Conservation (phyloP, 2,113 vertebrate genomes). For the Ailurus styani region DNA sequence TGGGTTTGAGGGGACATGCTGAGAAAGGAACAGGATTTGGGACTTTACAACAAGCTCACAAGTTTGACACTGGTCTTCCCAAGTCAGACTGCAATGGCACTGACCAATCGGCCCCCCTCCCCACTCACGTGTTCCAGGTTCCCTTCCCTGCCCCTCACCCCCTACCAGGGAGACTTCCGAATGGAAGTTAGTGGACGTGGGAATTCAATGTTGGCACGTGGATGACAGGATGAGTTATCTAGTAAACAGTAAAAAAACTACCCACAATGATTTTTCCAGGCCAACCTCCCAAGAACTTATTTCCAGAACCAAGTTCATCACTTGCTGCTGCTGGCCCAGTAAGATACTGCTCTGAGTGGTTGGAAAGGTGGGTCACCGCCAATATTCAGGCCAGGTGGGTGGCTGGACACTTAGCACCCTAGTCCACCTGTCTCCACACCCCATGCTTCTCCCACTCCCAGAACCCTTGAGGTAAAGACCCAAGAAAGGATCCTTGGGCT, state of each 20-base stretch:
- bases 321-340: slow-evolving; percentile 36
- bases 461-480: neutral
- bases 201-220: slow-evolving; percentile 30
- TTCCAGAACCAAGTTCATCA: neutral
- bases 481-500: neutral
- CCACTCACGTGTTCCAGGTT: slow-evolving; percentile 13
- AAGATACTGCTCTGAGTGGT: slow-evolving; percentile 46
- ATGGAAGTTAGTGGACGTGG: neutral
- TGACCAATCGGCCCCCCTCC: neutral
- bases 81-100: neutral
- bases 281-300: neutral
- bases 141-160: neutral
- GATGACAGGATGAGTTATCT: neutral
- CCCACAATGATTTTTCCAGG: slow-evolving; percentile 7
- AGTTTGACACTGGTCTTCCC: neutral
- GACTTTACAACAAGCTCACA: neutral
- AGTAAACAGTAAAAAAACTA: slow-evolving; percentile 55
- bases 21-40: neutral
- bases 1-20: neutral
- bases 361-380: neutral
- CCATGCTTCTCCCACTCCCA: slow-evolving; percentile 26
- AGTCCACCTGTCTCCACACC: neutral
- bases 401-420: neutral
- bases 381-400: neutral
- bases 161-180: neutral